Conservation (phyloP, 2,888 invertebrate species). For the Smittia aterrima region DNA sequence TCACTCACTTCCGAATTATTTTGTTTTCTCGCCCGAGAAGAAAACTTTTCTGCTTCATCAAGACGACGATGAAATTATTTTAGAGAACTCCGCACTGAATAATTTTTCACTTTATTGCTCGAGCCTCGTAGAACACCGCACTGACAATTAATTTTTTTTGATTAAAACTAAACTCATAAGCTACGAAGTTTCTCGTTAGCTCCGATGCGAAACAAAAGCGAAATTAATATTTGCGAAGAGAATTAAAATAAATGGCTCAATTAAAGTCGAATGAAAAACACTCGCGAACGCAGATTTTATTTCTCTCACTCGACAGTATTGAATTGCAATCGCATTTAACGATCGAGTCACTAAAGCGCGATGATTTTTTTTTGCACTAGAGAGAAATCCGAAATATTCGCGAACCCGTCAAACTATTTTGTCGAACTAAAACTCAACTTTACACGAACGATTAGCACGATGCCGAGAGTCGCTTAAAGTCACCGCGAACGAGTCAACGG, state of each 20-base stretch:
- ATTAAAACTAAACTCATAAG: background rate
- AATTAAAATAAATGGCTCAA: background rate
- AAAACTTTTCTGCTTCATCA: too few species aligned
- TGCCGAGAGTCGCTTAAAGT: background rate
- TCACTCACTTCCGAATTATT: background rate
- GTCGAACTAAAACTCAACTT: background rate
- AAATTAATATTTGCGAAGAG: background rate
- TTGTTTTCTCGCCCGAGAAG: background rate
- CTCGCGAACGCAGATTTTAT: too few species aligned
- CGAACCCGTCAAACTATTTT: too few species aligned
- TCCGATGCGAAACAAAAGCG: background rate
- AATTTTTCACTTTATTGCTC: background rate
- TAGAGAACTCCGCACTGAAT: background rate
- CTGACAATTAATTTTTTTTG: background rate
- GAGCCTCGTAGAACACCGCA: background rate
- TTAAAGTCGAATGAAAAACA: too few species aligned
- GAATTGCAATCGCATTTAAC: too few species aligned
- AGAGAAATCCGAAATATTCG: too few species aligned
- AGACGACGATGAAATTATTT: background rate
- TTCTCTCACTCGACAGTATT: too few species aligned
- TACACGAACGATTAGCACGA: background rate
- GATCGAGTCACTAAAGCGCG: too few species aligned
- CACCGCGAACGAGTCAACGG: conserved; percentile 11
- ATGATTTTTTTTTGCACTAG: too few species aligned
- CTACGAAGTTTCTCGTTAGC: too few species aligned